phyloP scores from a whole-genome alignment of 2,888 invertebrate genomes.

The Zele albiditarsus region DNA sequence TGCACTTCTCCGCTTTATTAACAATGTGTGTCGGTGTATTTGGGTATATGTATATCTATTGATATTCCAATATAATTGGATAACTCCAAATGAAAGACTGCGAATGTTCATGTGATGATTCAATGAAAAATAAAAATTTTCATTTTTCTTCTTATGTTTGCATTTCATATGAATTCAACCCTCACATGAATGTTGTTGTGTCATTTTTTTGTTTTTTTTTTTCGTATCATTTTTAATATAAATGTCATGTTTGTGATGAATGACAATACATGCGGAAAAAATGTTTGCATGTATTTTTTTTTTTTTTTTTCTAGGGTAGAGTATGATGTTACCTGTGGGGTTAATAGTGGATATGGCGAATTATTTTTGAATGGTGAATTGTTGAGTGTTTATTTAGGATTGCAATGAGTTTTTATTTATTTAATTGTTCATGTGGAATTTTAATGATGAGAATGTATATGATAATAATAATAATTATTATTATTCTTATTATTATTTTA shows the following conservation, averaged over 20 bases:
- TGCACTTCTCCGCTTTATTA: background rate
- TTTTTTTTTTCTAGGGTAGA: too few species aligned
- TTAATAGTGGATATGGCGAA: too few species aligned
- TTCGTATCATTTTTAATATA: background rate
- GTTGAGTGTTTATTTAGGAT: too few species aligned
- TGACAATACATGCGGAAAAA: background rate
- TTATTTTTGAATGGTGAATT: too few species aligned
- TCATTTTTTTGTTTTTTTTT: background rate
- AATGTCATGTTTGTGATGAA: background rate
- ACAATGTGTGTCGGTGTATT: background rate
- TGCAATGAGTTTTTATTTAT: too few species aligned
- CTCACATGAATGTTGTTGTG: background rate
- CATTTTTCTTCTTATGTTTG: background rate
- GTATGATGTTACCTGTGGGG: too few species aligned
- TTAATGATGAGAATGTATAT: too few species aligned
- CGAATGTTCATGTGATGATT: background rate
- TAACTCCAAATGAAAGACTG: conserved; percentile 11
- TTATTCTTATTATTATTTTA: too few species aligned
- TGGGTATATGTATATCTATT: background rate
- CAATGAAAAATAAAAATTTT: background rate
- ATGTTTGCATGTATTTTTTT: too few species aligned
- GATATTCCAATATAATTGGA: conserved; percentile 17
- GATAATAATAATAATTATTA: too few species aligned
- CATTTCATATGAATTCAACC: background rate
- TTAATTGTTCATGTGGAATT: too few species aligned